phyloP scores from a whole-genome alignment of 2,113 vertebrate species.

The Sakesphorus luctuosus region DNA sequence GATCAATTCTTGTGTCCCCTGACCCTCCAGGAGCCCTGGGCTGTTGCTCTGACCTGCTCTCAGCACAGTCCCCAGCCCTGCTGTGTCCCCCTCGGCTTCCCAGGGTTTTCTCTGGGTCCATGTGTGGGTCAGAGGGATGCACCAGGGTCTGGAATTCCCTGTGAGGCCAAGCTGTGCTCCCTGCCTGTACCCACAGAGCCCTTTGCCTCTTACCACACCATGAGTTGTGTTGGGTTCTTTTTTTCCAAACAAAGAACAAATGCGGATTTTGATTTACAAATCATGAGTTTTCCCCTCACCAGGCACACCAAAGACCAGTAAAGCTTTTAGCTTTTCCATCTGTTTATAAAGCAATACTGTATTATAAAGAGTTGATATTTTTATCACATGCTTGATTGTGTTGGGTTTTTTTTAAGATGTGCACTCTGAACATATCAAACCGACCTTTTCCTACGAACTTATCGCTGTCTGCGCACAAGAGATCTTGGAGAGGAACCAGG shows the following conservation, averaged over 20 bases:
- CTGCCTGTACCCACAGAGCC: conserved; percentile 7
- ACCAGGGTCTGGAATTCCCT: background rate
- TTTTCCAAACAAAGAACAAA: conserved; percentile 68
- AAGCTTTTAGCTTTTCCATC: conserved; percentile 83
- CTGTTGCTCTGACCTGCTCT: background rate
- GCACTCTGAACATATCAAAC: conserved; percentile 82
- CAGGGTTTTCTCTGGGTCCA: background rate
- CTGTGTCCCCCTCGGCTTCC: background rate
- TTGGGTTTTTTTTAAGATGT: conserved; percentile 73
- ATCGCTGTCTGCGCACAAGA: conserved; percentile 84
- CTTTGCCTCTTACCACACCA: conserved; percentile 43
- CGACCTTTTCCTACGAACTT: conserved; percentile 79
- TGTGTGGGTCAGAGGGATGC: background rate
- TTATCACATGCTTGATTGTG: conserved; percentile 81
- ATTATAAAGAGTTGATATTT: conserved; percentile 83
- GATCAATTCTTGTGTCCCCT: conserved; percentile 44
- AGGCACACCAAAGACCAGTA: conserved; percentile 86
- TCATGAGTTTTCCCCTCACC: conserved; percentile 74
- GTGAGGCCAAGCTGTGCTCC: background rate
- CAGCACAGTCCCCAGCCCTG: background rate
- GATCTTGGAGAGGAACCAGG: conserved; percentile 56
- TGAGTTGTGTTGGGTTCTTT: background rate
- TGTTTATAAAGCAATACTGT: conserved; percentile 89
- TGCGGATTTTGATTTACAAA: conserved; percentile 74
- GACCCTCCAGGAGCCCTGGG: background rate